A percentile compares a stretch with the other conserved stretches of the same genome.
These are phyloP conservation scores for Laticauda laticaudata DNA, from an alignment of 2,113 vertebrate species.

Conservation along the genomic window DNA sequence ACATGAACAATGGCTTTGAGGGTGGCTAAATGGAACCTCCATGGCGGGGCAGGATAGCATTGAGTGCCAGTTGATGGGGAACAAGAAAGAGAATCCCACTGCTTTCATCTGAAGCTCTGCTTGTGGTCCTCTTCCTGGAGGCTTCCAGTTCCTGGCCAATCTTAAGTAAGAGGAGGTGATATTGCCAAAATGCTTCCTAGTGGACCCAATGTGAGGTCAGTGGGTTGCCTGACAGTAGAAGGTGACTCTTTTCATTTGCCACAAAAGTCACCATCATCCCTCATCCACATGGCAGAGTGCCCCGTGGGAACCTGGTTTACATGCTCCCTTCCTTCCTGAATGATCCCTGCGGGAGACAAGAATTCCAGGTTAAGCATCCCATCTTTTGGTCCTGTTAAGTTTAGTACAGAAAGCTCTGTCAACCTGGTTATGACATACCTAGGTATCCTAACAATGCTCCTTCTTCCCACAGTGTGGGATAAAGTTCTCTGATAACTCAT, in stretches of 20 bases:
- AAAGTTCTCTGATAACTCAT: background rate
- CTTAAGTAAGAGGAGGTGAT: background rate
- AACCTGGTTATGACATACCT: background rate
- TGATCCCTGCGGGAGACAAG: background rate
- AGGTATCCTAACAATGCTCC: background rate
- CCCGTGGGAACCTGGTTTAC: background rate
- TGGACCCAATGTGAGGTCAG: background rate
- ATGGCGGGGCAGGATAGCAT: background rate
- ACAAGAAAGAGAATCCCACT: background rate
- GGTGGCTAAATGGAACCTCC: background rate
- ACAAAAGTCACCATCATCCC: background rate
- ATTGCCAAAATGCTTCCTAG: background rate
- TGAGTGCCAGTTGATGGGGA: background rate
- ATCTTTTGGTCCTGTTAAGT: background rate
- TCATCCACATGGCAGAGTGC: too few species aligned
- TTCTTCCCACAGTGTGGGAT: too few species aligned
- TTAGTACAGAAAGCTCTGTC: background rate
- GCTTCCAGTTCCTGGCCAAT: background rate
- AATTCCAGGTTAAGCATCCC: background rate
- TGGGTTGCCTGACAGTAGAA: background rate
- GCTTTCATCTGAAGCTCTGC: background rate
- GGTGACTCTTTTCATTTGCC: background rate
- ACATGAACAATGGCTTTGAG: background rate
- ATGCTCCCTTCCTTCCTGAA: background rate
- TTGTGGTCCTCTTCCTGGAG: background rate